Base-by-base conservation (phyloP, 2,113 vertebrate genomes). In the Sylvilagus bachmani region DNA sequence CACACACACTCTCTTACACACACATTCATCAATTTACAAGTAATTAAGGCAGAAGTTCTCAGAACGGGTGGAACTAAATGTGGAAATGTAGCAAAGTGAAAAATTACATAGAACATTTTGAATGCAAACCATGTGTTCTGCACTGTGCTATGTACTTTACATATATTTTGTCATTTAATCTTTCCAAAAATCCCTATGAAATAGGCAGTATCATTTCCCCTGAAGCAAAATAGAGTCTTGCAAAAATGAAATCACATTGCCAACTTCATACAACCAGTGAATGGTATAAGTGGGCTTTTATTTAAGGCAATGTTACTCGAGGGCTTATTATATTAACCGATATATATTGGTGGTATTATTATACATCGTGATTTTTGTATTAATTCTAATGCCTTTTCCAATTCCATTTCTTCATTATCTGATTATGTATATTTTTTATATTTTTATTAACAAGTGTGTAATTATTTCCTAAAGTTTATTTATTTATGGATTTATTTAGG, bases 1-100 rank as follows among this genome's bases (percentile, higher is more conserved):
- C 53, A 62, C 81, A 92, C 51, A 67, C 51, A 58, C 25, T 11
- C 44, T 66, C 44, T 44, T 44, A 44, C 10, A 70, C 29, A 36
- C 25, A 70, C 64, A 4, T 11, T 19, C 25, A 3, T 36, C 31
- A 53, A 77, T 31, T 71, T 71, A 92, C 4, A 64, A 67, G 69
- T 24, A 89, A 96, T 70, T 77, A 83, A 79, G 87, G 55, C 64
- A 75, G 36, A 80, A 85, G 81, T 92, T 92, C 62, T 90, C 64
- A 87, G 77, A 83, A 86, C 74, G 4, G 33, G 58, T 85, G 29
- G 51, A 62, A 25, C 58, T 90, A 92, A 89, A 91, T 33, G 36
- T 94, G 81, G 14, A 33, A 92, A 92, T 70, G 24, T 31, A 89
- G 44, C 73, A 95, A 87, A 74, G 71, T 62, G 83, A 70, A 83